These are phyloP conservation scores for Aspidiotus rigidus DNA, from an alignment of 2,888 invertebrate genomes.

Conservation along the genomic window DNA sequence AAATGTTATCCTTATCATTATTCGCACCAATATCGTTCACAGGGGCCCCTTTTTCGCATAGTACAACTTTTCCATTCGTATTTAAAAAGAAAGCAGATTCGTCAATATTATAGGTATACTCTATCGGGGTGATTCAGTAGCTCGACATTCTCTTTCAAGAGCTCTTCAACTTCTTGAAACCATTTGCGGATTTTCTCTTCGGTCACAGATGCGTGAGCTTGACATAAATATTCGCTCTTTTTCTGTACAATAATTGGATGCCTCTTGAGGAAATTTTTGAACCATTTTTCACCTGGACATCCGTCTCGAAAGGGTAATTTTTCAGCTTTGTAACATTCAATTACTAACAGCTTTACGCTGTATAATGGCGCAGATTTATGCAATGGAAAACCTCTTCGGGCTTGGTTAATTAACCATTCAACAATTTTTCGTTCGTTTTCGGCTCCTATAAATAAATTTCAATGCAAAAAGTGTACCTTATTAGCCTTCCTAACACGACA, in stretches of 20 bases:
- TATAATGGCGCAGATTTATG: neutral
- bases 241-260: slow-evolving; percentile 9
- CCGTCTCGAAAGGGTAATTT: neutral
- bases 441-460: slow-evolving; percentile 35
- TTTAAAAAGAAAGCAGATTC: slow-evolving; percentile 5
- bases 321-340: neutral
- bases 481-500: no score
- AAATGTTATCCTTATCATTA: neutral
- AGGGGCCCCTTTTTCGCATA: neutral
- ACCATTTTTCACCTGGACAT: slow-evolving; percentile 8
- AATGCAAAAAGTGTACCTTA: slow-evolving; percentile 24
- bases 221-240: slow-evolving; percentile 10
- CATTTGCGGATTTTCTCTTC: neutral
- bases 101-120: slow-evolving; percentile 1
- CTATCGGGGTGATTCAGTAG: neutral
- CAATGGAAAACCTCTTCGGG: slow-evolving; percentile 11
- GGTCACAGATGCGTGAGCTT: neutral
- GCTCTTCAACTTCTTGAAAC: slow-evolving; percentile 4
- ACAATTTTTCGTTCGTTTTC: slow-evolving; percentile 5
- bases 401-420: neutral
- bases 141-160: neutral
- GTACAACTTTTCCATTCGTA: neutral
- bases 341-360: neutral
- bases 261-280: neutral
- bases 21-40: neutral